Percentiles rank a stretch among this genome's conserved stretches.
phyloP scores from a whole-genome alignment of 2,797 vertebrate genomes.

The Loris lydekkerianus region DNA sequence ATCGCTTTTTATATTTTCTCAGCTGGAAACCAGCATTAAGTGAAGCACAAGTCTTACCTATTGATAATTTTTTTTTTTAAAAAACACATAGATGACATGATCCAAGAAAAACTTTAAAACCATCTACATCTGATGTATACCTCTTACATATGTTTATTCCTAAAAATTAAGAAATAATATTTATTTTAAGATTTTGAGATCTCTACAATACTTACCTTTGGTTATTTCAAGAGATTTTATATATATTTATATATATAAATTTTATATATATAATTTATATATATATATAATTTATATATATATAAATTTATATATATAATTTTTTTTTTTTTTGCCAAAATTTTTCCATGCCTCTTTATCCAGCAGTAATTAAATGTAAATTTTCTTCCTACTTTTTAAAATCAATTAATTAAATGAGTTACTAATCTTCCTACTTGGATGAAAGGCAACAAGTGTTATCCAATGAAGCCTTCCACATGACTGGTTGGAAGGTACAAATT shows the following conservation, averaged over 20 bases:
- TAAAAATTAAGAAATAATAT: not conserved
- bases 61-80: too few relatives aligned
- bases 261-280: too few relatives aligned
- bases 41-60: not conserved
- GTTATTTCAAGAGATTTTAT: not conserved
- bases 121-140: not conserved
- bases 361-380: not conserved
- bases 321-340: not conserved
- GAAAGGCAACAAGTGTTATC: not conserved
- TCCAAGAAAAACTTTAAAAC: not conserved
- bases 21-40: slow-evolving; percentile 4
- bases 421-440: not conserved
- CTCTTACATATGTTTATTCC: not conserved
- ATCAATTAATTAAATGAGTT: not conserved
- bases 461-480: not conserved
- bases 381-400: not conserved
- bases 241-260: too few relatives aligned
- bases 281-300: too few relatives aligned
- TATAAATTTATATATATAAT: too few relatives aligned
- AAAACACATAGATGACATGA: slow-evolving; percentile 26
- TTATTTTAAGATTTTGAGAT: slow-evolving; percentile 40
- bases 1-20: slow-evolving; percentile 20
- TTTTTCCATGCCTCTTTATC: not conserved
- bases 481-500: not conserved
- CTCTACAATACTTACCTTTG: not conserved